Conservation (phyloP, 1,140 invertebrate species). For the Drosophila fuyamai region DNA sequence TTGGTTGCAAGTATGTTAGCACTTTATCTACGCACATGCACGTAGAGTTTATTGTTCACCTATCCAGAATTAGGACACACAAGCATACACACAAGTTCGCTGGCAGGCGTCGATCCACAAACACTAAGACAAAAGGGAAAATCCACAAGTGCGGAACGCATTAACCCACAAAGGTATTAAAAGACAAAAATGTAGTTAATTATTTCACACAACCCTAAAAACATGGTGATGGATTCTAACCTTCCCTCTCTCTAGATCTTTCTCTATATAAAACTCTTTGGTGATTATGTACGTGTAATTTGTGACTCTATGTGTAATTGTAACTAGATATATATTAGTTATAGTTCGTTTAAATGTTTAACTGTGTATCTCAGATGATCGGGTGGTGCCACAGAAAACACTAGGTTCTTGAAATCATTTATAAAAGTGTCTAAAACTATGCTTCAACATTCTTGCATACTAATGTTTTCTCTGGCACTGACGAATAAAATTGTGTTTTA, state of each 20-base stretch:
- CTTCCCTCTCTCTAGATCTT: not conserved
- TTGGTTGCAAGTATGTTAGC: not conserved
- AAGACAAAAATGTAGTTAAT: constrained; percentile 15
- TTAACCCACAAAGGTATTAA: constrained; percentile 53
- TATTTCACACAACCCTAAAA: constrained; percentile 9
- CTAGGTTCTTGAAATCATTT: too few relatives aligned
- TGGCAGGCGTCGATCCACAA: constrained; percentile 3
- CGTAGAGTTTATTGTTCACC: not conserved
- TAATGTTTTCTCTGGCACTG: too few relatives aligned
- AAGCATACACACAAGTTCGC: constrained; percentile 16
- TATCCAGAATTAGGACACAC: not conserved
- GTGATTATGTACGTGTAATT: not conserved
- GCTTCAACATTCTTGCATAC: too few relatives aligned
- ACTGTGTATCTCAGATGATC: not conserved
- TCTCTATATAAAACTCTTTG: not conserved
- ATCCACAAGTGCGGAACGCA: constrained; percentile 35
- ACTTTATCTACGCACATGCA: not conserved
- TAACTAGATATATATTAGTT: not conserved
- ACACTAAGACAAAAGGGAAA: constrained; percentile 19
- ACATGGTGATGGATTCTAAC: constrained; percentile 19
- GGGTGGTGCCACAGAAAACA: too few relatives aligned
- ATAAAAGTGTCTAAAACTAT: too few relatives aligned
- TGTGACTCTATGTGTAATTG: not conserved
- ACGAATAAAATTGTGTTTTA: too few relatives aligned
- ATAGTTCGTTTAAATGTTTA: not conserved